Percentiles rank a stretch among this genome's conserved stretches.
Evolutionary conservation across 2,888 invertebrate genomes (phyloP).

Genomic region (Lypha dubia): DNA sequence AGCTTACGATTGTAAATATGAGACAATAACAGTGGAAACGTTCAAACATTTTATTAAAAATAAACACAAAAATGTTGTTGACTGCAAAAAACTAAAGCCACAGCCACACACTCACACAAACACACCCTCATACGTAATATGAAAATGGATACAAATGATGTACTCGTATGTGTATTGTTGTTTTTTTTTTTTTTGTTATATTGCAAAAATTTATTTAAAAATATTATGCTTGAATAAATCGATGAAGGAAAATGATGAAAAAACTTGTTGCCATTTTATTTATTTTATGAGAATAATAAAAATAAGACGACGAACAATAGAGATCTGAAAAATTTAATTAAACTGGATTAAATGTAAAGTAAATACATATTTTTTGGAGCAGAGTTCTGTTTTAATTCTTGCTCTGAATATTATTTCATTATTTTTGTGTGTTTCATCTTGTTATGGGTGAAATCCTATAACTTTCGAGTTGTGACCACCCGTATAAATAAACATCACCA

Average conservation of each 20-base stretch:
- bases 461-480: too few species aligned
- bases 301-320: neutral
- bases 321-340: too few species aligned
- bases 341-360: too few species aligned
- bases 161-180: neutral
- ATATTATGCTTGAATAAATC: neutral
- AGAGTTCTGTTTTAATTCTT: too few species aligned
- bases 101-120: neutral
- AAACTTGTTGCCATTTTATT: neutral
- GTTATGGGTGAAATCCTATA: too few species aligned
- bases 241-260: neutral
- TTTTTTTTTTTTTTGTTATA: neutral
- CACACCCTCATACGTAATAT: neutral
- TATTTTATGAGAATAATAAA: neutral
- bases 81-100: neutral
- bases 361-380: neutral
- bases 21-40: neutral
- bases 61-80: neutral
- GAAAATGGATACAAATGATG: neutral
- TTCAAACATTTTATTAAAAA: neutral
- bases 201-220: neutral
- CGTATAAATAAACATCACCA: too few species aligned
- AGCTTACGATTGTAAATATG: conserved; percentile 12
- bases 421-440: too few species aligned
- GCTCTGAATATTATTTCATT: too few species aligned